Percentiles rank a stretch among this genome's conserved stretches.
Evolutionary conservation across 2,888 invertebrate species (phyloP).

Genomic region (Drosophila anceps): DNA sequence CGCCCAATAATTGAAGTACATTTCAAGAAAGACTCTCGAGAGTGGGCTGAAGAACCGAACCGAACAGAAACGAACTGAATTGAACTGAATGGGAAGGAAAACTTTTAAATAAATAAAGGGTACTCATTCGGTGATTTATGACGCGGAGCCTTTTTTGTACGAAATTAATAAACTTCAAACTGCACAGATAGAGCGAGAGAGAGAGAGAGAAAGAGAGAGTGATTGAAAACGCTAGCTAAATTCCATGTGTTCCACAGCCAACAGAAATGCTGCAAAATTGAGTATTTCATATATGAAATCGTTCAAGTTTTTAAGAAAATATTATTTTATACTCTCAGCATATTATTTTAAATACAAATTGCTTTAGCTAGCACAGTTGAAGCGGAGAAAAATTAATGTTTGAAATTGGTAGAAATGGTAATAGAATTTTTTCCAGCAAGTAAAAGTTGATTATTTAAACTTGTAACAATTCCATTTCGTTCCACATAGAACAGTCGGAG

Average conservation of each 20-base stretch:
- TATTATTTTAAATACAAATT: neutral
- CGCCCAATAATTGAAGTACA: slow-evolving; percentile 61
- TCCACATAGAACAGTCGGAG: no score
- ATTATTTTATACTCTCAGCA: neutral
- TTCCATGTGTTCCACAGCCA: neutral
- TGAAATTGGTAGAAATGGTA: neutral
- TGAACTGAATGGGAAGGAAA: slow-evolving; percentile 31
- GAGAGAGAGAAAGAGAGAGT: neutral
- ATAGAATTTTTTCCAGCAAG: neutral
- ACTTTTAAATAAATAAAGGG: slow-evolving; percentile 36
- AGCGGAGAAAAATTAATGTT: rapidly evolving
- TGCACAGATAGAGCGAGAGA: neutral
- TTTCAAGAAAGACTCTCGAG: slow-evolving; percentile 13
- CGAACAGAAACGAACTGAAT: slow-evolving; percentile 10
- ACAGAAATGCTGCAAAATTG: neutral
- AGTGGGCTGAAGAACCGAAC: no score
- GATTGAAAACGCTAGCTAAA: neutral
- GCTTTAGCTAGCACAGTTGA: neutral
- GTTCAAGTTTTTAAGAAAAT: neutral
- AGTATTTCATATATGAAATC: neutral
- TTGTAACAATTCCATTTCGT: neutral
- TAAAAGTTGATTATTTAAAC: neutral
- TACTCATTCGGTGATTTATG: slow-evolving; percentile 39
- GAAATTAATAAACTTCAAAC: neutral
- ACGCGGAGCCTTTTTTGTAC: slow-evolving; percentile 3